Conservation (phyloP, 2,113 vertebrate species). For the Notiomystis cincta region DNA sequence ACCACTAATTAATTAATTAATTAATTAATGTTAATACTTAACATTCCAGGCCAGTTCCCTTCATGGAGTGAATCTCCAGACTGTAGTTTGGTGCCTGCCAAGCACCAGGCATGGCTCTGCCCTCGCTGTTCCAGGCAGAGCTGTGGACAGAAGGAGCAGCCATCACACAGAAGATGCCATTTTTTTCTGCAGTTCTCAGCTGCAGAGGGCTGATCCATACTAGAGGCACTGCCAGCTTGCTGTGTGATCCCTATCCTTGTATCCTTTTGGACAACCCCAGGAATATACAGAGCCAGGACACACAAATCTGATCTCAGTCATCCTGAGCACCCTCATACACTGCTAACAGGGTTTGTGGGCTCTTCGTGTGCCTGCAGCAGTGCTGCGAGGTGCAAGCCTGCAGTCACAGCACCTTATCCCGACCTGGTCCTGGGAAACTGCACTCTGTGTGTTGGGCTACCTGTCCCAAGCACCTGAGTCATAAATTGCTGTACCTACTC, state of each 20-base stretch:
- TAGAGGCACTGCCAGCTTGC: neutral
- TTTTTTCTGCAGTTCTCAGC: neutral
- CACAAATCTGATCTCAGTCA: neutral
- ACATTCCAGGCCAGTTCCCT: neutral
- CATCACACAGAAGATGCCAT: fast-evolving
- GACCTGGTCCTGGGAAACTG: neutral
- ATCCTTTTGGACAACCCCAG: neutral
- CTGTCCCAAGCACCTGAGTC: neutral
- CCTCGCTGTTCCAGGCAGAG: neutral
- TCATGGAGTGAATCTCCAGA: neutral
- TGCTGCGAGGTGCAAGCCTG: neutral
- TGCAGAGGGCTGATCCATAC: neutral
- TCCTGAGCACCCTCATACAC: neutral
- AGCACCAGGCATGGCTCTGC: neutral
- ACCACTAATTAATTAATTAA: too few species aligned
- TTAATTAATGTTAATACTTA: too few species aligned
- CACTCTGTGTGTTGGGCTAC: too few species aligned
- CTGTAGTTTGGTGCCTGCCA: neutral
- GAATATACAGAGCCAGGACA: neutral
- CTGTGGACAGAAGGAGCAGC: neutral
- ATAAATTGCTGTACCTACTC: neutral
- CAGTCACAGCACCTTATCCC: neutral
- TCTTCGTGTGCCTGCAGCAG: neutral
- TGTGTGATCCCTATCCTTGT: neutral
- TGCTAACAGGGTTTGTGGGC: neutral